Conservation (phyloP, 2,113 vertebrate species). For the Rhinoptilus africanus region DNA sequence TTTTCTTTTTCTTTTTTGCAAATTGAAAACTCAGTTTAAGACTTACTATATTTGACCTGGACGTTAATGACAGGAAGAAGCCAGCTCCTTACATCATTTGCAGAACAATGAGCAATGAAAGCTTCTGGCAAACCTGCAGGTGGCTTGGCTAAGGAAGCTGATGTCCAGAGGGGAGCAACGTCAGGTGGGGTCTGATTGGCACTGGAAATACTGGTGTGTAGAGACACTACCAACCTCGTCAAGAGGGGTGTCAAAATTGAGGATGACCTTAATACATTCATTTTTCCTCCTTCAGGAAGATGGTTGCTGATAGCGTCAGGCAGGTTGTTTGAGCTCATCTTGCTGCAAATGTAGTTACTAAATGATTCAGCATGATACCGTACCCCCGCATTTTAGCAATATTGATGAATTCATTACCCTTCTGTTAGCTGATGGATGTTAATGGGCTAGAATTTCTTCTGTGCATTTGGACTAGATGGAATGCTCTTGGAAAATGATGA, state of each 20-base stretch:
- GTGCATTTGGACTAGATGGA: neutral
- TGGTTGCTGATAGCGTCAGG: neutral
- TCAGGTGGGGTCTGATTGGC: neutral
- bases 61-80: neutral
- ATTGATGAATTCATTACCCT: slow-evolving; percentile 38
- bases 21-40: neutral
- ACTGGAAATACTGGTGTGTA: neutral
- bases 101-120: neutral
- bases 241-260: neutral
- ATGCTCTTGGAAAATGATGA: neutral
- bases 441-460: slow-evolving; percentile 21
- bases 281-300: neutral
- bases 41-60: neutral
- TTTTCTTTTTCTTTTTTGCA: neutral
- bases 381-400: neutral
- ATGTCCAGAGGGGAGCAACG: neutral
- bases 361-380: slow-evolving; percentile 14
- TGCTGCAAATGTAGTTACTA: slow-evolving; percentile 29
- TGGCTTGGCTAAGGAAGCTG: neutral
- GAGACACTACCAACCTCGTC: neutral
- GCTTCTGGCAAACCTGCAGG: neutral
- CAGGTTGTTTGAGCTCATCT: neutral
- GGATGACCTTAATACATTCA: neutral
- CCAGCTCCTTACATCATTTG: neutral
- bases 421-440: slow-evolving; percentile 36